Conservation (phyloP, 1,140 invertebrate genomes). For the Lasioglossum albipes region DNA sequence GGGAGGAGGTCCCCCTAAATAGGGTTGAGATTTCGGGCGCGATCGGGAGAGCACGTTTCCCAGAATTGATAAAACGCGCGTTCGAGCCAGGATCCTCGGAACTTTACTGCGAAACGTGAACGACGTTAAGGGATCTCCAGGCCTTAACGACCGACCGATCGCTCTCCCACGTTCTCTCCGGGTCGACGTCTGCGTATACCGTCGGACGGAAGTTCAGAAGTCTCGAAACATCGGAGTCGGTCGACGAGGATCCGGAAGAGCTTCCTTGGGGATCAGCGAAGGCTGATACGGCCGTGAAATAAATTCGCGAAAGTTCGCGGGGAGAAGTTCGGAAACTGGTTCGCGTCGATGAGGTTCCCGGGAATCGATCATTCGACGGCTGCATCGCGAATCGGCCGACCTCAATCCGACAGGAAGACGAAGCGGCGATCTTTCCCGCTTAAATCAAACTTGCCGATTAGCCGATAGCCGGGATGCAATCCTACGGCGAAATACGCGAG, state of each 20-base stretch:
- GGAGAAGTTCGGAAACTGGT: constrained; percentile 8
- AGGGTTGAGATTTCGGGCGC: background rate
- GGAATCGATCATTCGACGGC: background rate
- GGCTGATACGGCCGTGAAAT: constrained; percentile 47
- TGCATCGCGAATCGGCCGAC: background rate
- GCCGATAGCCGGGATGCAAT: background rate
- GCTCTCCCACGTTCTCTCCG: background rate
- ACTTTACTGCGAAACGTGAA: constrained; percentile 6
- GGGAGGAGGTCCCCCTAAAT: background rate
- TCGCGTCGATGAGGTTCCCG: constrained; percentile 22
- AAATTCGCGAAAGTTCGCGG: constrained; percentile 44
- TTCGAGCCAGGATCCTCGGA: background rate
- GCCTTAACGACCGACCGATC: constrained; percentile 37
- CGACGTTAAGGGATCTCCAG: constrained; percentile 32
- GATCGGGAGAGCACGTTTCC: background rate
- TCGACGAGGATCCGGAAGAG: constrained; percentile 15
- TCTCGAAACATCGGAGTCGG: background rate
- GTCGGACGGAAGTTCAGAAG: constrained; percentile 1
- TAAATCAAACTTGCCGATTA: constrained; percentile 42
- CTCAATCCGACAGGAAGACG: constrained; percentile 36
- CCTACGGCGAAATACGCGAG: too few species aligned
- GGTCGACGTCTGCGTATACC: background rate
- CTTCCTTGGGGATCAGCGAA: constrained; percentile 25
- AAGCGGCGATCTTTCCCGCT: constrained; percentile 24
- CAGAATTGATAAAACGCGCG: constrained; percentile 11